These are phyloP conservation scores for Miltochrista miniata DNA, from an alignment of 2,888 invertebrate species.

Conservation along the genomic window DNA sequence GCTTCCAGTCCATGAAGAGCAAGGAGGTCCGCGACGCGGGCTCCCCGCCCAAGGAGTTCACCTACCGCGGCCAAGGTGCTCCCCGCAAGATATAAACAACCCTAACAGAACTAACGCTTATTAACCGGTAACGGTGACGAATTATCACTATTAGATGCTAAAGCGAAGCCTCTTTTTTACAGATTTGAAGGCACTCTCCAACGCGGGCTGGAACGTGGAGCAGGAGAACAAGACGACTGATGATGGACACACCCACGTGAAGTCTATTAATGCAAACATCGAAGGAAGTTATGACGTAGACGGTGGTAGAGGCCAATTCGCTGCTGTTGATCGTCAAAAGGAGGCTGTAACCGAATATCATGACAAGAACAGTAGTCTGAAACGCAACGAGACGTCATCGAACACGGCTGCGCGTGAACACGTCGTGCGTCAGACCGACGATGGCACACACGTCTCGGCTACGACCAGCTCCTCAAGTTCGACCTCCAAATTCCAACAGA, in stretches of 20 bases:
- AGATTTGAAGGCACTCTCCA: constrained; percentile 76
- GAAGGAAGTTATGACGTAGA: constrained; percentile 86
- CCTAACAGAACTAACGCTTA: constrained; percentile 71
- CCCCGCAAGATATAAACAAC: constrained; percentile 51
- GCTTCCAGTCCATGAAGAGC: constrained; percentile 89
- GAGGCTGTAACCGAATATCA: constrained; percentile 76
- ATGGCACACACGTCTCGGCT: constrained; percentile 65
- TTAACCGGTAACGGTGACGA: constrained; percentile 51
- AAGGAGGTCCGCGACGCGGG: constrained; percentile 91
- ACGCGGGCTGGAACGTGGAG: constrained; percentile 87
- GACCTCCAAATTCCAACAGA: constrained; percentile 63
- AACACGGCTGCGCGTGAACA: constrained; percentile 69
- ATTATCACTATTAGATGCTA: constrained; percentile 1
- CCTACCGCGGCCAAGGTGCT: constrained; percentile 78
- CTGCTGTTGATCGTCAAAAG: constrained; percentile 85
- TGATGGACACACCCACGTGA: constrained; percentile 86
- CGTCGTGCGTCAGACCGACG: constrained; percentile 66
- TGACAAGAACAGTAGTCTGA: constrained; percentile 69
- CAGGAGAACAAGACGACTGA: constrained; percentile 85
- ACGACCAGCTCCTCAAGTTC: constrained; percentile 65
- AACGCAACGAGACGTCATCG: constrained; percentile 64
- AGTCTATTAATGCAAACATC: constrained; percentile 85
- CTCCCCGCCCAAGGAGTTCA: constrained; percentile 87
- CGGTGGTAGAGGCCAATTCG: constrained; percentile 86
- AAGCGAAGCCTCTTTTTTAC: constrained; percentile 41